Evolutionary conservation across 1,140 invertebrate genomes (phyloP).

Genomic region (Pentalonia nigronervosa): DNA sequence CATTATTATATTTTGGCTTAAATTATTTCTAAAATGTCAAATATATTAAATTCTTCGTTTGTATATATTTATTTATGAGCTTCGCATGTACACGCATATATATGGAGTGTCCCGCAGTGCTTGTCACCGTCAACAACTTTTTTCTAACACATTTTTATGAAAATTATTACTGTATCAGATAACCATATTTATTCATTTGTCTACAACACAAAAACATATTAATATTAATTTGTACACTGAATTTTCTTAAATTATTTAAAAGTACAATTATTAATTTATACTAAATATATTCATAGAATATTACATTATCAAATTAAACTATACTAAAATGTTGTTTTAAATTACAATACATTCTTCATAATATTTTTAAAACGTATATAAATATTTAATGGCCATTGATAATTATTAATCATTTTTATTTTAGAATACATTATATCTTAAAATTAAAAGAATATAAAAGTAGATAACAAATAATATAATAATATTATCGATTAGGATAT

Average conservation of each 20-base stretch:
- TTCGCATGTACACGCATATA: not conserved
- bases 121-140: not conserved
- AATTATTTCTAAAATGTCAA: constrained; percentile 11
- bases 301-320: too few species aligned
- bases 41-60: constrained; percentile 19
- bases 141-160: not conserved
- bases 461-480: not conserved
- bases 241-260: not conserved
- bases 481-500: not conserved
- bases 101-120: not conserved
- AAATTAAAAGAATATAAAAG: not conserved
- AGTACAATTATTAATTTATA: not conserved
- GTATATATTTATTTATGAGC: constrained; percentile 18
- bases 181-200: not conserved
- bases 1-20: constrained; percentile 18
- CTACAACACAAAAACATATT: not conserved
- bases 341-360: too few species aligned
- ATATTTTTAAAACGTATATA: too few species aligned
- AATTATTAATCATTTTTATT: too few species aligned
- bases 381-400: too few species aligned
- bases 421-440: too few species aligned
- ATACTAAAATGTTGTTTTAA: too few species aligned
- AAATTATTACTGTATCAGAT: not conserved
- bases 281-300: too few species aligned
- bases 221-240: not conserved